Evolutionary conservation across 1,140 invertebrate species (phyloP).

Genomic region (Cydia pomonella): DNA sequence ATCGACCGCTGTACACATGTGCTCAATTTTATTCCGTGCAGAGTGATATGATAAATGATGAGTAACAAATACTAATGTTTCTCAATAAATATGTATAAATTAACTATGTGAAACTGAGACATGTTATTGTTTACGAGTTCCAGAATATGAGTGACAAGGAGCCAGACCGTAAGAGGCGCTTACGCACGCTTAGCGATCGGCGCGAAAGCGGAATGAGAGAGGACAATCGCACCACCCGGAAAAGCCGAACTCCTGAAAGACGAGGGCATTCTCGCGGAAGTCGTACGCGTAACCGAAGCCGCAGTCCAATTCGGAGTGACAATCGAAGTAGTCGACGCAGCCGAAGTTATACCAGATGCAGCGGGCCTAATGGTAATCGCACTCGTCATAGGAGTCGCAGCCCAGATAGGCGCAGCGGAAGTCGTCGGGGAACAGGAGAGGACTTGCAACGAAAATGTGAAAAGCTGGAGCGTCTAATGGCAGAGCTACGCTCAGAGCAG

Average conservation of each 20-base stretch:
- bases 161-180: not conserved
- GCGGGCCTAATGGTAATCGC: not conserved
- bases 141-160: not conserved
- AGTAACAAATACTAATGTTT: too few species aligned
- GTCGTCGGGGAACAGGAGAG: not conserved
- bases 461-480: not conserved
- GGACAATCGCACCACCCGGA: not conserved
- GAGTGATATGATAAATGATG: too few species aligned
- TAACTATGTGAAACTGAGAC: not conserved
- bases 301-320: not conserved
- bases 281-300: not conserved
- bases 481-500: not conserved
- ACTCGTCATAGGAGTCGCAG: not conserved
- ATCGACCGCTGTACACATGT: too few species aligned
- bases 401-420: not conserved
- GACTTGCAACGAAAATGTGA: not conserved
- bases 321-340: not conserved
- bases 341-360: not conserved
- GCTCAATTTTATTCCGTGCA: too few species aligned
- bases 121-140: not conserved
- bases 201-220: not conserved
- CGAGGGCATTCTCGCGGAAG: not conserved
- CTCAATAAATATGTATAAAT: too few species aligned
- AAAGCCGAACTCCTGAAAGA: conserved; percentile 5
- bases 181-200: not conserved